phyloP scores from a whole-genome alignment of 1,140 invertebrate species.

The Scaptomyza pallida region DNA sequence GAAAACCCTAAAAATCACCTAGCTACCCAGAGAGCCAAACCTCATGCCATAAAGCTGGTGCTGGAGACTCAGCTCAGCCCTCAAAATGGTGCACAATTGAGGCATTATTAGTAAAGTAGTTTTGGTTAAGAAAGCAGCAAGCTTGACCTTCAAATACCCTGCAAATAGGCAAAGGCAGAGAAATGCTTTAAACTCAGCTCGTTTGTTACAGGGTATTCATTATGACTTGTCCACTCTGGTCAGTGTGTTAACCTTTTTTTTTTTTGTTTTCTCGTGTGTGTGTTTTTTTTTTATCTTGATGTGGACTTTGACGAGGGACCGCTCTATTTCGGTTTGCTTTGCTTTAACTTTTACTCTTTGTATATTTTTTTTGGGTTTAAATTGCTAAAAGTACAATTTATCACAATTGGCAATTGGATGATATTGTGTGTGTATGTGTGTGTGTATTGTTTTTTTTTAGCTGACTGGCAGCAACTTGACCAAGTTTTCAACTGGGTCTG shows the following conservation, averaged over 20 bases:
- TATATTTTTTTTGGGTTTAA: slow-evolving; percentile 44
- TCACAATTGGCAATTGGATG: slow-evolving; percentile 78
- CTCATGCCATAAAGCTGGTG: slow-evolving; percentile 30
- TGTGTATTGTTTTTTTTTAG: slow-evolving; percentile 17
- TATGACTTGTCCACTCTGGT: slow-evolving; percentile 12
- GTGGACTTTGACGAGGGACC: slow-evolving; percentile 66
- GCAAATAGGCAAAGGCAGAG: background rate
- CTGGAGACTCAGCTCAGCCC: slow-evolving; percentile 14
- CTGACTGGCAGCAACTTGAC: slow-evolving; percentile 45
- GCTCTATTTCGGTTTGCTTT: slow-evolving; percentile 24
- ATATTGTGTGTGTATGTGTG: slow-evolving; percentile 25
- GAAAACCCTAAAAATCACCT: slow-evolving; percentile 21
- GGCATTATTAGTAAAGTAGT: slow-evolving; percentile 82
- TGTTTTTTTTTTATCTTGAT: slow-evolving; percentile 38
- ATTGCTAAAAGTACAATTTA: slow-evolving; percentile 81
- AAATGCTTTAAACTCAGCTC: too few species aligned
- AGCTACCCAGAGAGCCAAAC: slow-evolving; percentile 10
- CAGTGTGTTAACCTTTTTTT: slow-evolving; percentile 39
- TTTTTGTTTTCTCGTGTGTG: slow-evolving; percentile 1
- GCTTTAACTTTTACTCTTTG: slow-evolving; percentile 9
- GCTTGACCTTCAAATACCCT: slow-evolving; percentile 1
- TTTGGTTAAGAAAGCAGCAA: slow-evolving; percentile 41
- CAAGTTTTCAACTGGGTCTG: slow-evolving; percentile 34
- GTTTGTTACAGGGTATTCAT: slow-evolving; percentile 26
- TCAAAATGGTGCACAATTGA: slow-evolving; percentile 71